Base-by-base conservation (phyloP, 2,888 invertebrate species). In the Serripes groenlandicus region DNA sequence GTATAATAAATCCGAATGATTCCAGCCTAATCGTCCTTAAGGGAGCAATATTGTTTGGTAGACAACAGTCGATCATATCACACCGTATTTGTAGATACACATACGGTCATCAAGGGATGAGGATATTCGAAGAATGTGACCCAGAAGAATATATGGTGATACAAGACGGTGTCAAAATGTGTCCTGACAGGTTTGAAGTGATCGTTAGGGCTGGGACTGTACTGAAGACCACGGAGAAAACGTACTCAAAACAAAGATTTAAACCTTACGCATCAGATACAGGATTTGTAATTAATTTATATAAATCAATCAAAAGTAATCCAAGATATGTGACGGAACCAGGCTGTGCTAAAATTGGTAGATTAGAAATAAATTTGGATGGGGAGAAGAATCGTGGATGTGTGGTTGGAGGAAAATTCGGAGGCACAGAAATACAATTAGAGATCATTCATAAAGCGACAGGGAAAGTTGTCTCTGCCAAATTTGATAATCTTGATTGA, bases 11-110 rank as follows among this genome's bases (percentile, higher is more conserved):
- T 28, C 26, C 58, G 4, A n/a, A 58, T 7, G 58, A 58, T 58
- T 23, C 58, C 26, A 28, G 58, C 34, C 62, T 62, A 21, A 34
- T 62, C 21, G 62, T 62, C 21, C 62, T 62, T 4, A 62, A 32
- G n/a, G 62, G 62, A 15, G 62, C 34, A 34, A 34, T 62, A 32
- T 21, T 62, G 21, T 62, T 21, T n/a, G 62, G 62, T 5, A n/a
- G 34, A 30, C 30, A 30, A 3, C 62, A 30, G 1, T 5, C n/a
- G 3, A 21, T 34, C 34, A 62, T 62, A 11, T 15, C 32, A 2
- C 32, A 62, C 30, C 3, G 62, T n/a, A 34, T 62, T 21, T 62
- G 62, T 28, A 62, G 34, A 28, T 62, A 62, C 28, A 62, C 62
- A 9, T 62, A 62, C 21, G 62, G 62, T 34, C 62, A 34, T 34